These are phyloP conservation scores for Drosophila melanica DNA, from an alignment of 1,140 invertebrate genomes.

Conservation along the genomic window DNA sequence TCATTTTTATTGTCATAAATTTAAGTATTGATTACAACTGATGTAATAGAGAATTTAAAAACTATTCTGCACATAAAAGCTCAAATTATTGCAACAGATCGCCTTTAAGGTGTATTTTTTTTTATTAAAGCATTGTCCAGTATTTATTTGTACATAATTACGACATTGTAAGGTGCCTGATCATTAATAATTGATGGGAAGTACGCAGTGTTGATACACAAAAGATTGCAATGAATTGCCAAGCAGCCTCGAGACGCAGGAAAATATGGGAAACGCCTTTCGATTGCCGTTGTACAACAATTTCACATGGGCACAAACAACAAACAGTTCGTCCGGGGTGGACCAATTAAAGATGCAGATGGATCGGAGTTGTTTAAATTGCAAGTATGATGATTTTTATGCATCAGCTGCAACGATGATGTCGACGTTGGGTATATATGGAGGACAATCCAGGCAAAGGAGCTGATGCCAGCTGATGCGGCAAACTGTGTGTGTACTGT, in stretches of 20 bases:
- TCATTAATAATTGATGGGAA: conserved; percentile 65
- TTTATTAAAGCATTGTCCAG: background rate
- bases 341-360: conserved; percentile 81
- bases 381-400: conserved; percentile 78
- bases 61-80: no score
- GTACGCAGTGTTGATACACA: conserved; percentile 47
- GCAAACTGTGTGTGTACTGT: conserved; percentile 37
- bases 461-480: conserved; percentile 31
- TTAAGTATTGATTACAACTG: no score
- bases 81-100: background rate
- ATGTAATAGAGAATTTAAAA: no score
- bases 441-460: background rate
- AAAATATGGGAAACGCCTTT: background rate
- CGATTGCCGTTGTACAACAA: background rate
- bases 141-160: conserved; percentile 52
- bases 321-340: conserved; percentile 51
- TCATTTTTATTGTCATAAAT: no score
- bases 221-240: conserved; percentile 41
- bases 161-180: conserved; percentile 35
- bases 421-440: background rate
- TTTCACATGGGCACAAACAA: conserved; percentile 4
- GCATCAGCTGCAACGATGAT: conserved; percentile 60
- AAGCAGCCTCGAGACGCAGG: conserved; percentile 1
- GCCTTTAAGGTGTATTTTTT: background rate
- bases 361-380: conserved; percentile 80